Evolutionary conservation across 2,797 vertebrate genomes (phyloP).

Genomic region (Gouania willdenowi): DNA sequence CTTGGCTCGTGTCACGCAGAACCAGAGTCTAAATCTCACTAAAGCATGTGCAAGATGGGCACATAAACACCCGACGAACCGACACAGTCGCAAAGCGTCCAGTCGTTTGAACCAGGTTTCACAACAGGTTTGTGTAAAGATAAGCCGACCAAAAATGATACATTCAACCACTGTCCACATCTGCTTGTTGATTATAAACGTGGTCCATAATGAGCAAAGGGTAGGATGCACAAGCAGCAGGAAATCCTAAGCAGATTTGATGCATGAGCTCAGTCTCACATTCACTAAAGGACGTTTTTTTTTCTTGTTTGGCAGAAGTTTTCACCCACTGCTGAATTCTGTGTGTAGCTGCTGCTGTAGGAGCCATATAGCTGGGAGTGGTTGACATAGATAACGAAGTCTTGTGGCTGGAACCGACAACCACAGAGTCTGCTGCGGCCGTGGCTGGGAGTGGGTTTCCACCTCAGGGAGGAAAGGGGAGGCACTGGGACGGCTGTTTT

Average conservation of each 20-base stretch:
- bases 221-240: conserved; percentile 33
- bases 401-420: conserved; percentile 39
- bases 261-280: conserved; percentile 46
- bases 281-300: conserved; percentile 16
- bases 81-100: not conserved
- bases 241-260: conserved; percentile 50
- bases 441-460: conserved; percentile 50
- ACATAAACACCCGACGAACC: conserved; percentile 6
- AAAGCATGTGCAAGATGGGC: not conserved
- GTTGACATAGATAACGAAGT: conserved; percentile 56
- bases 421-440: conserved; percentile 48
- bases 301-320: conserved; percentile 44
- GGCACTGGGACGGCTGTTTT: conserved; percentile 38
- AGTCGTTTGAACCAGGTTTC: not conserved
- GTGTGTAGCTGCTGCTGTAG: conserved; percentile 21
- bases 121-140: conserved; percentile 1
- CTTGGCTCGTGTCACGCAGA: conserved; percentile 47
- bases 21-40: conserved; percentile 7
- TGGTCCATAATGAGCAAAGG: conserved; percentile 37
- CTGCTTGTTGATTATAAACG: conserved; percentile 45
- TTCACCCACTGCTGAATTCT: conserved; percentile 35
- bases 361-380: conserved; percentile 49
- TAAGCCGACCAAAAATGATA: conserved; percentile 11
- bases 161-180: conserved; percentile 15
- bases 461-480: conserved; percentile 57